Evolutionary conservation across 2,888 invertebrate genomes (phyloP), one percentile per base, ranked within the genome.

Genomic region (Ornithoptera priamus): DNA sequence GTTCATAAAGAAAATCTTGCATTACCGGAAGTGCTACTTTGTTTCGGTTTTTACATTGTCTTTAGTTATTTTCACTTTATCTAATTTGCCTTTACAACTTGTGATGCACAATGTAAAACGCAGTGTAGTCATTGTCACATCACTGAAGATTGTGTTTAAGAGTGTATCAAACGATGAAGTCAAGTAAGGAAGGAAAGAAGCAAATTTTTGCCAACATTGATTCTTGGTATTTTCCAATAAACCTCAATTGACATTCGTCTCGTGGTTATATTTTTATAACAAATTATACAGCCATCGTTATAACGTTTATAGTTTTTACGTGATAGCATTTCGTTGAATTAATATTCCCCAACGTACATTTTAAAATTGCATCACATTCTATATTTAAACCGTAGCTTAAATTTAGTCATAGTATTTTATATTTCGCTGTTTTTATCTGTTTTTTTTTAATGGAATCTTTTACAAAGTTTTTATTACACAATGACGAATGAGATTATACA

Each of bases 281-380:
- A 57, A 62, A 36, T 42, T 59, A 53, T n/a, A 17, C 4, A 50
- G 12, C 39, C 42, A 63, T 67, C 58, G 67, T 67, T 67, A 60
- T 58, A 46, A 17, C 20, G 59, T 70, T 70, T 70, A 70, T 67
- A 67, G 66, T 63, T 62, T 63, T 63, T 57, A 67, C 63, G 67
- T 70, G 60, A 22, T 22, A 4, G 63, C 18, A 60, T 59, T 18
- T 18, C 22, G 8, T 12, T 57, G n/a, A 20, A 61, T 66, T 66
- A 30, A 58, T 36, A 66, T 70, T 70, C 57, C 18, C n/a, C 8
- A 42, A 39, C 30, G 39, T 46, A 39, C 2, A 39, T 65, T n/a
- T 12, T 7, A 12, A n/a, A 64, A 62, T 62, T 62, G 1, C 20
- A 36, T 36, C 60, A 46, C 20, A 6, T 22, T 62, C 46, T 61